phyloP scores from a whole-genome alignment of 2,797 vertebrate genomes.

The Otolemur crassicaudatus region DNA sequence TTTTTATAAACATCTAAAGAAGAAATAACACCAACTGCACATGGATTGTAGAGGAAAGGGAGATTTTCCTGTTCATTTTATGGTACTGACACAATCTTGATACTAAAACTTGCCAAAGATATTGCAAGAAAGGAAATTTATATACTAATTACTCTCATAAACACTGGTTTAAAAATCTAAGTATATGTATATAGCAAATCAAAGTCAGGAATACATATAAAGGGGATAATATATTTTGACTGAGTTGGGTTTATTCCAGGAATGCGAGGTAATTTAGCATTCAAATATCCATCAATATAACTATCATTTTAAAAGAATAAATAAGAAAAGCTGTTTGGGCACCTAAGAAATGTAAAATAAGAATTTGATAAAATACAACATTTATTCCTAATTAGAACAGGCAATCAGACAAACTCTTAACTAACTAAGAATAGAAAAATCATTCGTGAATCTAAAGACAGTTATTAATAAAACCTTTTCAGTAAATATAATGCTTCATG shows the following conservation, averaged over 20 bases:
- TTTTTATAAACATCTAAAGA: background rate
- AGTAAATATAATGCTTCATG: background rate
- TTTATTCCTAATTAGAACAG: background rate
- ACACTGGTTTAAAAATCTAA: background rate
- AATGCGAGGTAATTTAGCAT: background rate
- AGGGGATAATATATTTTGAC: background rate
- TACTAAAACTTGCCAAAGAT: background rate
- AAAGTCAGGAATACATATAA: background rate
- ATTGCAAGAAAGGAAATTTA: background rate
- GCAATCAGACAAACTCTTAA: background rate
- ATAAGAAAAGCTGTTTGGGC: background rate
- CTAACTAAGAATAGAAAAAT: background rate
- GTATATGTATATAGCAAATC: background rate
- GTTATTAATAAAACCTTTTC: background rate
- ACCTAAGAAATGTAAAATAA: background rate
- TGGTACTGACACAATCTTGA: background rate
- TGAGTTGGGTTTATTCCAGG: background rate
- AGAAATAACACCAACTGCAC: background rate
- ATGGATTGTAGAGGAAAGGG: background rate
- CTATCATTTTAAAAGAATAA: background rate
- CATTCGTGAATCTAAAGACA: background rate
- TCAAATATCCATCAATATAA: background rate
- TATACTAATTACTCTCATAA: background rate
- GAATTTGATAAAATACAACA: background rate
- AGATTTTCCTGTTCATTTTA: background rate